Conservation (phyloP, 2,113 vertebrate species). For the Puma concolor region DNA sequence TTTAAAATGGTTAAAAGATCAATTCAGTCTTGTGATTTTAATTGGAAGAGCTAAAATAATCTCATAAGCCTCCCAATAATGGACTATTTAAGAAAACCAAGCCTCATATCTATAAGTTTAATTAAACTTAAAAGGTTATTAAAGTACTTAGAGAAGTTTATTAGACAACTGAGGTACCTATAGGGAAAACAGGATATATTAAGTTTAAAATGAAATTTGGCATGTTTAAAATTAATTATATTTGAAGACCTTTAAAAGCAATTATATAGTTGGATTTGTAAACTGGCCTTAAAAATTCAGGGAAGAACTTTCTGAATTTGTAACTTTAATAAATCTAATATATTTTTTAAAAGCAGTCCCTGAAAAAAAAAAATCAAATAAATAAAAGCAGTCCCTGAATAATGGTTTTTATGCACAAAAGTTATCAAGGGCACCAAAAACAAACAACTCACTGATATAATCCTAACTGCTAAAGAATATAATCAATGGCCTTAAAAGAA, state of each 20-base stretch:
- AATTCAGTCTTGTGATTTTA: constrained; percentile 7
- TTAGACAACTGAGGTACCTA: not conserved
- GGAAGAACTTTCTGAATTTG: not conserved
- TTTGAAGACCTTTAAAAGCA: constrained; percentile 14
- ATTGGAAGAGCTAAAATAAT: not conserved
- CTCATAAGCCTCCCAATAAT: not conserved
- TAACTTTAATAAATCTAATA: not conserved
- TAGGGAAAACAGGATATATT: not conserved
- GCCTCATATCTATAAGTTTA: not conserved
- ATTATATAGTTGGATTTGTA: not conserved
- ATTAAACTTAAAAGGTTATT: not conserved
- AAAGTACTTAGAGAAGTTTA: not conserved
- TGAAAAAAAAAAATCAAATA: not conserved
- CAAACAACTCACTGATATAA: not conserved
- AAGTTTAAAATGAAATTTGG: not conserved
- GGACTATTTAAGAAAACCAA: not conserved
- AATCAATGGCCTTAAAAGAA: not conserved
- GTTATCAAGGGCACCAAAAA: not conserved
- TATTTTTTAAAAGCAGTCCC: not conserved
- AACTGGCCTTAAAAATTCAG: not conserved
- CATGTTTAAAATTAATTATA: not conserved
- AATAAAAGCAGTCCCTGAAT: not conserved
- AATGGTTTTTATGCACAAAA: not conserved
- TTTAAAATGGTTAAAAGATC: constrained; percentile 40
- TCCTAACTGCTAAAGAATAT: not conserved